Base-by-base conservation (phyloP, 2,888 invertebrate genomes). In the Helleia helle region DNA sequence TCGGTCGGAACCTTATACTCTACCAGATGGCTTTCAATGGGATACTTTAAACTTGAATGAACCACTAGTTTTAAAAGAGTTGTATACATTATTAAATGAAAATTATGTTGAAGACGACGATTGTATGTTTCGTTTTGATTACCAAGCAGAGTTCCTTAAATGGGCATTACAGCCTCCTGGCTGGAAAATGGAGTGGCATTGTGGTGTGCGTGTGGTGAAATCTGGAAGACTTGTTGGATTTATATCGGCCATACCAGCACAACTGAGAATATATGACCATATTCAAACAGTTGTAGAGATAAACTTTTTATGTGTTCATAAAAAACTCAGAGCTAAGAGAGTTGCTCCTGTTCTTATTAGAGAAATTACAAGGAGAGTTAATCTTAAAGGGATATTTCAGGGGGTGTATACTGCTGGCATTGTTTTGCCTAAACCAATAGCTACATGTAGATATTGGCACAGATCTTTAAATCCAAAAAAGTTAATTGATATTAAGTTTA, bases 101-200 rank as follows among this genome's bases (percentile, higher is more conserved):
- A 99, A 99, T 79, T 99, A 99, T 81, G 99, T 99, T 3, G 99
- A 99, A 80, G 99, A 99, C 81, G 99, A 99, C 72, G 99, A 99
- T 77, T 96, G 97, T 56, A 99, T 99, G 97, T 99, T 99, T 77
- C 91, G 99, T 49, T 99, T 99, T 84, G 99, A 99, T 73, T 99
- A 99, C 79, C 97, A 97, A 56, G 95, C 97, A 1, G 93, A 95
- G 54, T 99, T 99, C 79, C 86, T 99, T 12, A 93, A 95, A 81
- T 99, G 99, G 99, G 99, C 99, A 6, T 79, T 99, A 36, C 96
- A 97, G 73, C 98, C 99, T 11, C 99, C 99, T 4, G 98, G 98
- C 7, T 99, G 99, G 98, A 89, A 89, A 59, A 90, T 91, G 65
- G 93, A 95, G 46, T 99, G 99, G 99, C 98, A 99, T 66, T 96